These are phyloP conservation scores for Mamestra brassicae DNA, from an alignment of 2,888 invertebrate species.

Conservation along the genomic window DNA sequence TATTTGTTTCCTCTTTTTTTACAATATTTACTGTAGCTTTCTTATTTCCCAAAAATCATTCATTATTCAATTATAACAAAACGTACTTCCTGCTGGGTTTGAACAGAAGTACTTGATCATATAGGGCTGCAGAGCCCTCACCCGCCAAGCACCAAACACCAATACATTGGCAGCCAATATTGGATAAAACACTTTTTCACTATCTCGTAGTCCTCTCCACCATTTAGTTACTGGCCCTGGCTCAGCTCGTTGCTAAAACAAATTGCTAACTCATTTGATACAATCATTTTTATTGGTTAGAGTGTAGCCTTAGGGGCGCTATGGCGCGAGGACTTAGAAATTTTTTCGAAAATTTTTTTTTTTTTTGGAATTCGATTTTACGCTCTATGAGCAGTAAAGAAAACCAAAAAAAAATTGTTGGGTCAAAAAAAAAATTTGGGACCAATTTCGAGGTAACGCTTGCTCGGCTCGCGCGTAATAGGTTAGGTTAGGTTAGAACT, in stretches of 20 bases:
- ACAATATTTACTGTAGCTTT: background rate
- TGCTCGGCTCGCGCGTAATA: no score
- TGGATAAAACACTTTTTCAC: slow-evolving; percentile 95
- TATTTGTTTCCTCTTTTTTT: background rate
- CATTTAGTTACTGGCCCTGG: slow-evolving; percentile 89
- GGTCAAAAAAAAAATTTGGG: no score
- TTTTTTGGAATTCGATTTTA: no score
- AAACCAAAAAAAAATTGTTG: no score
- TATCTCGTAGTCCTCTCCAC: slow-evolving; percentile 94
- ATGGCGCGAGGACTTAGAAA: no score
- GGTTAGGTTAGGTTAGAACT: no score
- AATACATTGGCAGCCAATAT: slow-evolving; percentile 94
- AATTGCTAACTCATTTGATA: background rate
- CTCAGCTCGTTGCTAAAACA: slow-evolving; percentile 77
- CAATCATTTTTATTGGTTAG: no score
- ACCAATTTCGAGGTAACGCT: no score
- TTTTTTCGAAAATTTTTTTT: no score
- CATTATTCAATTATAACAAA: background rate
- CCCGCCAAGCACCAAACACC: slow-evolving; percentile 96
- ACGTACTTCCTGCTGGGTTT: slow-evolving; percentile 94
- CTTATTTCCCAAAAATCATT: background rate
- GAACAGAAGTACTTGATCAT: slow-evolving; percentile 97
- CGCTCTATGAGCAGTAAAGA: no score
- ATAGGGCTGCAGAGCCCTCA: slow-evolving; percentile 92
- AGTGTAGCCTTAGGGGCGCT: no score